Percentiles rank a stretch among this genome's conserved stretches.
These are phyloP conservation scores for Eira barbara DNA, from an alignment of 2,113 vertebrate species.

Conservation along the genomic window DNA sequence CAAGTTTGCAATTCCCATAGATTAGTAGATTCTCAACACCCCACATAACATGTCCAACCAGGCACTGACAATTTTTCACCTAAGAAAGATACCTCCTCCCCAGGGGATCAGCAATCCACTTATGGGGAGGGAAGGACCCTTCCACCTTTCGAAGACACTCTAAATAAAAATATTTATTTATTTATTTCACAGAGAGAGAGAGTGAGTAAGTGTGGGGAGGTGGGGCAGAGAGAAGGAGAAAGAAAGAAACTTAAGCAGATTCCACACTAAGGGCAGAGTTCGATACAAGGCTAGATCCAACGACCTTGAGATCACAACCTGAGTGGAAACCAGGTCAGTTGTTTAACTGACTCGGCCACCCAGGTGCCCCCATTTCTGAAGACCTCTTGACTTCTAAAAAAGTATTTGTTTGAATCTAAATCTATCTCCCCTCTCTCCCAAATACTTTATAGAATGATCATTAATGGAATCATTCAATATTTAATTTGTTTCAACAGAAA, in stretches of 20 bases:
- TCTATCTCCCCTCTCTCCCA: neutral
- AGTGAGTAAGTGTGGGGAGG: neutral
- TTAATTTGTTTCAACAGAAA: slow-evolving; percentile 18
- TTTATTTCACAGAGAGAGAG: neutral
- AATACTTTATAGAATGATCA: slow-evolving; percentile 4
- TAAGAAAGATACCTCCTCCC: fast-evolving
- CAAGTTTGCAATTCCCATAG: neutral
- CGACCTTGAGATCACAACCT: neutral
- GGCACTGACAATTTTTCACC: neutral
- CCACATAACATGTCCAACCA: neutral
- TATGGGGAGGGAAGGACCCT: neutral
- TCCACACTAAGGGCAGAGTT: neutral
- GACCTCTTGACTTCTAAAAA: neutral
- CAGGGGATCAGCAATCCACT: neutral
- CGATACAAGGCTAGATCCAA: neutral
- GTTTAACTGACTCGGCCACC: neutral
- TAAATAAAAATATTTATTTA: neutral
- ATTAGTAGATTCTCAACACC: neutral
- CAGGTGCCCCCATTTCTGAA: neutral
- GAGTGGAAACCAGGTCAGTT: neutral
- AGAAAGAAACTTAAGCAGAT: neutral
- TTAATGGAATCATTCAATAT: neutral
- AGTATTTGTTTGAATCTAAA: neutral
- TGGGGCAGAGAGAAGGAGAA: neutral
- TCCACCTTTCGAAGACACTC: neutral